These are phyloP conservation scores for Drosophila chauvacae DNA, from an alignment of 1,140 invertebrate genomes.

Conservation along the genomic window DNA sequence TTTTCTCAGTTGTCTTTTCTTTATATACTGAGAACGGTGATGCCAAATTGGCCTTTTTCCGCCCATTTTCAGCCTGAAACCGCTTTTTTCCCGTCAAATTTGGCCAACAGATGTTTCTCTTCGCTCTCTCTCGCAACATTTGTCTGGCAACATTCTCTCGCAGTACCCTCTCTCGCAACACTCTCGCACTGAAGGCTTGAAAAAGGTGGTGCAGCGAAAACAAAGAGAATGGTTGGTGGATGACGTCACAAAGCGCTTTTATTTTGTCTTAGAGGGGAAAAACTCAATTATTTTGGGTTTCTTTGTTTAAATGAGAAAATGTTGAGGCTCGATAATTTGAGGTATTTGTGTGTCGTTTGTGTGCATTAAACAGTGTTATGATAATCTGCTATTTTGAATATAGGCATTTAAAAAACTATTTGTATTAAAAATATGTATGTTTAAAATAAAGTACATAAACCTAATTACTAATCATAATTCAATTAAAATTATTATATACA, in stretches of 20 bases:
- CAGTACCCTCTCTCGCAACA: background rate
- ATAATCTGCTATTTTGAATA: background rate
- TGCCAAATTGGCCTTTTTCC: no score
- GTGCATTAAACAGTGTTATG: no score
- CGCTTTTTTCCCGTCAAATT: no score
- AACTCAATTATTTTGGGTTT: background rate
- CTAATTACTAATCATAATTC: no score
- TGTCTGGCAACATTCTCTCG: background rate
- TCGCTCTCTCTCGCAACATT: background rate
- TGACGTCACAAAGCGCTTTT: constrained; percentile 1
- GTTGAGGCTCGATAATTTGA: background rate
- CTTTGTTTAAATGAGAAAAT: background rate
- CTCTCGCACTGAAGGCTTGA: background rate
- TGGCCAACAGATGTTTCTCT: no score
- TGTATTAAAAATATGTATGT: background rate
- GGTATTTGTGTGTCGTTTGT: background rate
- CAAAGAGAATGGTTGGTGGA: background rate
- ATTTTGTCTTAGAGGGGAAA: background rate
- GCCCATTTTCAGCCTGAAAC: no score
- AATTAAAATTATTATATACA: no score
- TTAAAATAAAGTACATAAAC: no score
- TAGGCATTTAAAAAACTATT: no score
- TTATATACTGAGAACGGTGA: background rate
- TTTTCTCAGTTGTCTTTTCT: background rate
- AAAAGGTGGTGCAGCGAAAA: background rate